Percentiles rank a stretch among this genome's conserved stretches.
These are phyloP conservation scores for Nymphicus hollandicus DNA, from an alignment of 2,113 vertebrate species.

Conservation along the genomic window DNA sequence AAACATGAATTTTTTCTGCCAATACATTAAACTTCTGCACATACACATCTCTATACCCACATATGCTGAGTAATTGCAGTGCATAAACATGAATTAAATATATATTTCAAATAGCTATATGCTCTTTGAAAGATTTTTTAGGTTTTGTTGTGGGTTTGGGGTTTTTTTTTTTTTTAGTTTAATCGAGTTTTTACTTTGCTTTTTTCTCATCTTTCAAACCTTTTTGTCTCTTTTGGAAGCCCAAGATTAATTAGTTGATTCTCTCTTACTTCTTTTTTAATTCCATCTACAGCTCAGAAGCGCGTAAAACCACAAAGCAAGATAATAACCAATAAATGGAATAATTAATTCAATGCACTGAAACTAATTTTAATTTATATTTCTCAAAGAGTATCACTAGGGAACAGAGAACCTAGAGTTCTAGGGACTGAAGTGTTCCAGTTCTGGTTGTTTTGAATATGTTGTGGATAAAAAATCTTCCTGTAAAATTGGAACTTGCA, in stretches of 20 bases:
- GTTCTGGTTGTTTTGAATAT: constrained; percentile 49
- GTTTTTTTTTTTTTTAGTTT: background rate
- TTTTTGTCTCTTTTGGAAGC: constrained; percentile 47
- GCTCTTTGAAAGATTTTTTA: background rate
- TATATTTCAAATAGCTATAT: background rate
- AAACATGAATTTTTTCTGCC: constrained; percentile 12
- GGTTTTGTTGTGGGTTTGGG: background rate
- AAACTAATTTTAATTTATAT: constrained; percentile 74
- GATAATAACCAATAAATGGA: constrained; percentile 72
- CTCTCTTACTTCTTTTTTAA: constrained; percentile 55
- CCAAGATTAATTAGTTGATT: constrained; percentile 70
- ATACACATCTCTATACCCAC: background rate
- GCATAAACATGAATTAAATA: background rate
- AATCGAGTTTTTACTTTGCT: constrained; percentile 21
- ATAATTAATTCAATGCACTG: constrained; percentile 74
- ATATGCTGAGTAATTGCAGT: background rate
- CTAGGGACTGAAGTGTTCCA: constrained; percentile 26
- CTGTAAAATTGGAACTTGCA: constrained; percentile 10
- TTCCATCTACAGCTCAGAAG: constrained; percentile 64
- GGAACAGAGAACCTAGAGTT: constrained; percentile 51
- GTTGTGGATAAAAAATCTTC: background rate
- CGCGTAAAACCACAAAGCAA: constrained; percentile 67
- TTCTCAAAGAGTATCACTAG: constrained; percentile 52
- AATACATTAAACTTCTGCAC: background rate
- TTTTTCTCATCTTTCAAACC: constrained; percentile 27